Base-by-base conservation (phyloP, 2,797 vertebrate species). In the Melopsittacus undulatus region DNA sequence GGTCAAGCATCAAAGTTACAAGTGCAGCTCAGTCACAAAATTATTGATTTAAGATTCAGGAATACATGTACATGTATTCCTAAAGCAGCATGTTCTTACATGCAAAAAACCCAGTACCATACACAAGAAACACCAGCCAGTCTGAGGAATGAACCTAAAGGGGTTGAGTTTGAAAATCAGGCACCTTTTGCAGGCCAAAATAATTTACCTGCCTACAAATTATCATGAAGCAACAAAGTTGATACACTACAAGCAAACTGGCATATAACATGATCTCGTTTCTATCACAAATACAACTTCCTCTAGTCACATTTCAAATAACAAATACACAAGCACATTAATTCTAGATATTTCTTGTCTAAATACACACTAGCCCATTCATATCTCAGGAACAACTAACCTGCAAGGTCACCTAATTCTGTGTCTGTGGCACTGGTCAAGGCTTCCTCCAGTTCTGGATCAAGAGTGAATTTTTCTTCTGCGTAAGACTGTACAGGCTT, bases 401-500 rank as follows among this genome's bases (percentile, higher is more conserved):
- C 99, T 98, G 99, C 99, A 3, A 99, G 98, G 97, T 99, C 99
- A 93, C 98, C 99, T 73, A 99, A 96, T 86, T 99, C 99, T 43
- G 98, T 99, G 87, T 99, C 99, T 34, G 99, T 99, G 93, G 99
- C 99, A 70, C 98, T 99, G 69, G 98, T 99, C 96, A 99, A 97
- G 62, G 99, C 99, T 97, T 99, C 99, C 97, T 99, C 99, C 91
- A 99, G 97, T 90, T 99, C 99, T 18, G 99, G 99, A 97, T 99
- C 99, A 8, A 99, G 99, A 91, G 98, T 98, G 10, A 99, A 98
- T 87, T 98, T 98, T 85, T 99, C 99, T 93, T 99, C 99, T 68
- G 98, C 87, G 4, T 93, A 97, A 18, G 97, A 91, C 88, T 99
- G 98, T 13, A 99, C 95, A 75, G 99, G 98, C 70, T 98, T 99